Base-by-base conservation (phyloP, 1,140 invertebrate genomes). In the Anoplolepis gracilipes region DNA sequence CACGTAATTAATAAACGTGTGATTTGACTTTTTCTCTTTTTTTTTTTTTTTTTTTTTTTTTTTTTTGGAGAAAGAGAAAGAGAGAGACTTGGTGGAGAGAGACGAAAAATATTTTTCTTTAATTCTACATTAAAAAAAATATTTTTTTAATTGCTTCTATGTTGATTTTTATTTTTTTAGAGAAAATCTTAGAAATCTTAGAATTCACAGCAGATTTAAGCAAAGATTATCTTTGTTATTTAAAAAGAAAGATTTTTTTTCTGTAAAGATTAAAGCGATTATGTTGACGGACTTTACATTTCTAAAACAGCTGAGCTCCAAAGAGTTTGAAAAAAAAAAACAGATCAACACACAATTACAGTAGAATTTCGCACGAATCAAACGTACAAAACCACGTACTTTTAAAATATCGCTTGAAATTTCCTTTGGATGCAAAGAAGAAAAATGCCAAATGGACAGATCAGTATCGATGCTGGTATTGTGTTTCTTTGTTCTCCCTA, bases 391-490 rank as follows among this genome's bases (percentile, higher is more conserved):
- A 53, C n/a, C n/a, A n/a, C 76, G 30, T 13, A 19, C 62, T 28
- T 61, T 78, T 36, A 25, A 10, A 46, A 46, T 46, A n/a, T 5
- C 28, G 39, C 42, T 65, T 67, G 13, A 55, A 64, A 69, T 22
- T 79, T 69, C 46, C 77, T 49, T 79, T 79, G 55, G 13, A 57
- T 36, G 77, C 28, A 8, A 39, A 16, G 22, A 22, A 67, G 55
- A 33, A 85, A 57, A 36, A 46, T 49, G 25, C 53, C 33, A 73
- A 85, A 85, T 69, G 79, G 85, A 73, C 67, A 89, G 88, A 90
- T 90, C 85, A 87, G 88, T 90, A 90, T 90, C 88, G 88, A 87
- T 53, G 67, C 25, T 33, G 28, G 77, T 22, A 65, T 73, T 85
- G 69, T 89, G 61, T 72, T 55, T 57, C 16, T 22, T 5, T 62